These are phyloP conservation scores for Enteromius mattozi DNA, from an alignment of 2,797 vertebrate genomes.

Conservation along the genomic window DNA sequence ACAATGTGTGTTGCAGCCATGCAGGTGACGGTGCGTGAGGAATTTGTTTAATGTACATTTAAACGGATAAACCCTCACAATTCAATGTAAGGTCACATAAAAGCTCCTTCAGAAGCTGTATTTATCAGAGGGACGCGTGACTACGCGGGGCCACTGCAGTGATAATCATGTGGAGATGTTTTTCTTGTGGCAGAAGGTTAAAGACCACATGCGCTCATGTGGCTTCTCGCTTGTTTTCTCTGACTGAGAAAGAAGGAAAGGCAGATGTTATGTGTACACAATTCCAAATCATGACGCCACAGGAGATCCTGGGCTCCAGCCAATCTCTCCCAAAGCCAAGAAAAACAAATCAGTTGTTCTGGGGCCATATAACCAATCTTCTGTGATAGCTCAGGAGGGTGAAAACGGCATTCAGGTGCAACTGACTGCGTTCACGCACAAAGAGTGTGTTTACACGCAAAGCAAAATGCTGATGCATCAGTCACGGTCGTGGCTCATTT, in stretches of 20 bases:
- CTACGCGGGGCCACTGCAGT: neutral
- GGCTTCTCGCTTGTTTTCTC: constrained; percentile 40
- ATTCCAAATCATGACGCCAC: constrained; percentile 9
- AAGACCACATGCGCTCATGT: constrained; percentile 33
- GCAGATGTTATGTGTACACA: constrained; percentile 46
- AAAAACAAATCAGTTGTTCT: constrained; percentile 5
- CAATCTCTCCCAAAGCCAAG: constrained; percentile 11
- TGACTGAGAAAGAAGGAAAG: constrained; percentile 29
- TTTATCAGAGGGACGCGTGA: neutral
- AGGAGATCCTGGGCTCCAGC: neutral
- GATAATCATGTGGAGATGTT: constrained; percentile 40
- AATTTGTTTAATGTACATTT: neutral
- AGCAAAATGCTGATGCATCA: neutral
- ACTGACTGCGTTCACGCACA: neutral
- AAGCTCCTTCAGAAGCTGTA: constrained; percentile 3
- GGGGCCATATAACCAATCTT: neutral
- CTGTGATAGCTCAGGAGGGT: neutral
- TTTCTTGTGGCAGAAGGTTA: constrained; percentile 44
- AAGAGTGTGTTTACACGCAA: neutral
- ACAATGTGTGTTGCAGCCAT: neutral
- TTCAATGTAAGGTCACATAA: neutral
- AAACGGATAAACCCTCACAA: neutral
- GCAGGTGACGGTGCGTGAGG: neutral
- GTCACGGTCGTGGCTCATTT: neutral
- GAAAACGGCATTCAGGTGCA: neutral